Base-by-base conservation (phyloP, 2,113 vertebrate genomes). In the Motacilla tschutschensis region DNA sequence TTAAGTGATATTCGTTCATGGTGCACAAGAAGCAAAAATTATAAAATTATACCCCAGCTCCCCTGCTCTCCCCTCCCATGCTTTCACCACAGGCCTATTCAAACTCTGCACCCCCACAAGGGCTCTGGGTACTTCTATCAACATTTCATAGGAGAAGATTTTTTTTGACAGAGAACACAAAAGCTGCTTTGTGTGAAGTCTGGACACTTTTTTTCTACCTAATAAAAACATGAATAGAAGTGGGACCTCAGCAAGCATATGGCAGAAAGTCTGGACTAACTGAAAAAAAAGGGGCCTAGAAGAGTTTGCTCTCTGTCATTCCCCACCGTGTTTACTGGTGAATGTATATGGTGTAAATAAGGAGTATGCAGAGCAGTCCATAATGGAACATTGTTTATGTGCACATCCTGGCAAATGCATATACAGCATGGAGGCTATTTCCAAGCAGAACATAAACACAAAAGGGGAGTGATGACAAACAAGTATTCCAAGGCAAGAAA, bases 161-260 rank as follows among this genome's bases (percentile, higher is more conserved):
- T 95, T 95, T 97, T 96, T 95, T 96, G 96, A 97, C 95, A 92
- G 72, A 95, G 94, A 88, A 92, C 92, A 96, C 94, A 95, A 96
- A 96, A 93, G 93, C 87, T 91, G 88, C 93, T 96, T 95, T 96
- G 96, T 96, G 90, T 79, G 93, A 89, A 95, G 95, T 87, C 93
- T 94, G 91, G 94, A 89, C 88, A 91, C 90, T 90, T 90, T 95
- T 77, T 90, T 94, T 90, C 92, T 90, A 80, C 90, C 58, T 89
- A 96, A 96, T 94, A 94, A 96, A 96, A 94, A 94, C 94, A 89
- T 89, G 79, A 95, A 90, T 94, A 89, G 91, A 94, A 94, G 93
- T 93, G 77, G 85, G 83, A 94, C 93, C 88, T 95, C 94, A 93
- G 93, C 78, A 91, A 90, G 91, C 86, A 95, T 94, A 92, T 91